Evolutionary conservation across 1,140 invertebrate species (phyloP).

Genomic region (Cecropterus lyciades): DNA sequence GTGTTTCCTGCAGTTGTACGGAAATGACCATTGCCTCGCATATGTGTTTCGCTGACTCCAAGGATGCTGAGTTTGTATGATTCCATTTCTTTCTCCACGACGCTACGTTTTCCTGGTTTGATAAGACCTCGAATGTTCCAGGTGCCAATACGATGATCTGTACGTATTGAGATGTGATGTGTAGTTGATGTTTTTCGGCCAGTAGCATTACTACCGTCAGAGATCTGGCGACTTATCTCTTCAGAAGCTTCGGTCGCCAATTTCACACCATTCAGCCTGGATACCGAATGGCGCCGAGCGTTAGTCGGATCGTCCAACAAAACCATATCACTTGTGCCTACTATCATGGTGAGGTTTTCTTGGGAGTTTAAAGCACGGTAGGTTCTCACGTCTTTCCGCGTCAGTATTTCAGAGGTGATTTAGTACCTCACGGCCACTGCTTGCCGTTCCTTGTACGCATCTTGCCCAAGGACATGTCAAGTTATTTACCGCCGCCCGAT

Average conservation of each 20-base stretch:
- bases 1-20: too few species aligned
- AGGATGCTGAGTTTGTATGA: too few species aligned
- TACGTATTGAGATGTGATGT: slow-evolving; percentile 11
- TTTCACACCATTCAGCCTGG: slow-evolving; percentile 39
- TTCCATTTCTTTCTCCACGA: too few species aligned
- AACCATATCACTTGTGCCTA: not conserved
- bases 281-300: slow-evolving; percentile 32
- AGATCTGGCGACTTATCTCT: slow-evolving; percentile 10
- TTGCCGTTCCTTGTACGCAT: too few species aligned
- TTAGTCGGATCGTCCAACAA: slow-evolving; percentile 33
- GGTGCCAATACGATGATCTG: slow-evolving; percentile 3
- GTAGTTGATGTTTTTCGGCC: slow-evolving; percentile 15
- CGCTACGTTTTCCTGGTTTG: too few species aligned
- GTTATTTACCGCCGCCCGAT: too few species aligned
- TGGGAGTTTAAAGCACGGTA: slow-evolving; percentile 29
- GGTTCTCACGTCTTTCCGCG: too few species aligned
- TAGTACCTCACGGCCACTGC: too few species aligned
- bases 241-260: slow-evolving; percentile 36
- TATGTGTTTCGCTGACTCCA: slow-evolving; percentile 31
- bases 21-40: slow-evolving; percentile 20
- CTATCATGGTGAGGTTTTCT: slow-evolving; percentile 32
- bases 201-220: slow-evolving; percentile 30
- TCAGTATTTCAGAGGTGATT: too few species aligned
- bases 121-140: too few species aligned
- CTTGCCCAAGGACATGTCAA: too few species aligned